phyloP scores from a whole-genome alignment of 2,797 vertebrate genomes.

The Sarcoramphus papa region DNA sequence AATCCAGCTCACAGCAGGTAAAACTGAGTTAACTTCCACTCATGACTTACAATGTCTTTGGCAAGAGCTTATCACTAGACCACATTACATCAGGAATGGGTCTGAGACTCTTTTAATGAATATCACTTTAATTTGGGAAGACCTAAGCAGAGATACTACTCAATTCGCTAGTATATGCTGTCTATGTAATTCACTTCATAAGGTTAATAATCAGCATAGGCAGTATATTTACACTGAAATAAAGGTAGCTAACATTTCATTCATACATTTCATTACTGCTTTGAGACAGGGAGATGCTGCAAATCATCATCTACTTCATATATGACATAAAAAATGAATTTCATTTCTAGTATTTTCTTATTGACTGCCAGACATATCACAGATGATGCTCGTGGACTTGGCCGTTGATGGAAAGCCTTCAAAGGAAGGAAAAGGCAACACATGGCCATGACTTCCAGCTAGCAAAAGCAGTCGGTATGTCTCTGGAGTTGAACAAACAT shows the following conservation, averaged over 20 bases:
- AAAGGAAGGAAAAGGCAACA: not conserved
- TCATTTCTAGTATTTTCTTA: not conserved
- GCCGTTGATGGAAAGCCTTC: not conserved
- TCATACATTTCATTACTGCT: not conserved
- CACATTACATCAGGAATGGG: not conserved
- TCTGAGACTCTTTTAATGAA: not conserved
- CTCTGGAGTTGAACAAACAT: not conserved
- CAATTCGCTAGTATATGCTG: not conserved
- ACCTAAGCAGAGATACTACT: not conserved
- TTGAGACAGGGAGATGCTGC: not conserved
- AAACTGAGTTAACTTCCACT: not conserved
- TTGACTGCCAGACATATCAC: not conserved
- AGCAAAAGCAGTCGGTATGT: accelerated
- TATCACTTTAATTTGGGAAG: not conserved
- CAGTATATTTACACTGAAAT: not conserved
- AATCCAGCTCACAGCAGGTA: not conserved
- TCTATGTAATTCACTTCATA: not conserved
- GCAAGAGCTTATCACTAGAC: not conserved
- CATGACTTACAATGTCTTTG: not conserved
- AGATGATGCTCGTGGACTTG: not conserved
- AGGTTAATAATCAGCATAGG: not conserved
- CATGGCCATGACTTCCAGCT: not conserved
- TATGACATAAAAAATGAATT: not conserved
- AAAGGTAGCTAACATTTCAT: not conserved
- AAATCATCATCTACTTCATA: not conserved